A percentile compares a stretch with the other conserved stretches of the same genome.
Evolutionary conservation across 2,797 vertebrate species (phyloP).

Genomic region (Pelochelys cantorii): DNA sequence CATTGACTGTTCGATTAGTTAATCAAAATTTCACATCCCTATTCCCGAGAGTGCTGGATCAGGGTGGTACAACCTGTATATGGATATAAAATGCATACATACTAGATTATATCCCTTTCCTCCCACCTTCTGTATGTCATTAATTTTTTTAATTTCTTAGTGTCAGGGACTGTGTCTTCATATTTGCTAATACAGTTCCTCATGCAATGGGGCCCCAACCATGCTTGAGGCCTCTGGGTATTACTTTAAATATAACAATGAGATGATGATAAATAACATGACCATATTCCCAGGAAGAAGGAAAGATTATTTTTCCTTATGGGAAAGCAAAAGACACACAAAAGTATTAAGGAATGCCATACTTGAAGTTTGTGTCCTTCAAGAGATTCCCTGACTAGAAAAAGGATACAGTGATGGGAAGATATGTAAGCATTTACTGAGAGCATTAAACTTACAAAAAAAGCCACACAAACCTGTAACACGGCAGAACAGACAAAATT

Average conservation of each 20-base stretch:
- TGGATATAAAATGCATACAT: neutral
- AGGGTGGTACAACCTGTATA: neutral
- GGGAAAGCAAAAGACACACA: neutral
- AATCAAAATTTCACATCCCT: no score
- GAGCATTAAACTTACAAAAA: neutral
- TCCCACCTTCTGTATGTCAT: neutral
- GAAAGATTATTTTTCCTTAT: rapidly evolving
- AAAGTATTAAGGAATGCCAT: neutral
- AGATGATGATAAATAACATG: neutral
- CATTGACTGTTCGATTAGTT: no score
- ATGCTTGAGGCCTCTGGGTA: neutral
- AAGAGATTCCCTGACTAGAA: neutral
- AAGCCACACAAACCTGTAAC: neutral
- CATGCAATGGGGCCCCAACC: neutral
- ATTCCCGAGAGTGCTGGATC: no score
- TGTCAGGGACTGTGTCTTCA: rapidly evolving
- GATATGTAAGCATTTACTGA: rapidly evolving
- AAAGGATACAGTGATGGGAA: neutral
- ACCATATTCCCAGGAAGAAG: rapidly evolving
- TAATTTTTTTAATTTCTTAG: neutral
- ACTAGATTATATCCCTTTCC: neutral
- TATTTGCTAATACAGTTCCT: neutral
- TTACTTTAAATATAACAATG: neutral
- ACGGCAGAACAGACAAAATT: neutral
- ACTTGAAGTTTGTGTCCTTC: neutral